phyloP scores from a whole-genome alignment of 1,140 invertebrate species.

The Drosophila sucinea region DNA sequence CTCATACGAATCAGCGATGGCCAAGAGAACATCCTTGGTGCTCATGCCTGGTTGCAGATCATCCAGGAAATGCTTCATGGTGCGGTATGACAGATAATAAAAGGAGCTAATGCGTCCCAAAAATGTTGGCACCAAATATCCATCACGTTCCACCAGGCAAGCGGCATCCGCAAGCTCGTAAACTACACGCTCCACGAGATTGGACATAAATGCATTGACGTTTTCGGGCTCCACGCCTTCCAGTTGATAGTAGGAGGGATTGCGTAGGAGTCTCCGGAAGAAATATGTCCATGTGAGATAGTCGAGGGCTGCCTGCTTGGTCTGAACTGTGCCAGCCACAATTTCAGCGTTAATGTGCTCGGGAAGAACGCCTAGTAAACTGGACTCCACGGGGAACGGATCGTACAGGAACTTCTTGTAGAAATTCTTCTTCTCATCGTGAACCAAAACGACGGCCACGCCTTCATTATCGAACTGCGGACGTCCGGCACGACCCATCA shows the following conservation, averaged over 20 bases:
- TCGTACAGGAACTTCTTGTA: slow-evolving; percentile 99
- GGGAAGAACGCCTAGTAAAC: slow-evolving; percentile 93
- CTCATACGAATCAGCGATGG: slow-evolving; percentile 94
- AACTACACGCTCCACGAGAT: slow-evolving; percentile 91
- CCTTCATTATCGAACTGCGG: slow-evolving; percentile 97
- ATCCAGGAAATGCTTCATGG: slow-evolving; percentile 92
- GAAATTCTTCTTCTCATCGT: slow-evolving; percentile 99
- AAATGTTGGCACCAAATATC: slow-evolving; percentile 90
- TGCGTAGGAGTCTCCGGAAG: slow-evolving; percentile 95
- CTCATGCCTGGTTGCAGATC: slow-evolving; percentile 87
- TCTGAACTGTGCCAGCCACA: slow-evolving; percentile 95
- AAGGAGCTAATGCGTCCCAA: slow-evolving; percentile 97
- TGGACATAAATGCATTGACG: slow-evolving; percentile 90
- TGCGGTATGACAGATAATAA: slow-evolving; percentile 98
- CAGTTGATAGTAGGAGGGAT: slow-evolving; percentile 96
- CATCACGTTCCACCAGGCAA: slow-evolving; percentile 90
- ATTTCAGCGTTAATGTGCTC: slow-evolving; percentile 99
- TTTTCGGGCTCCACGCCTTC: slow-evolving; percentile 89
- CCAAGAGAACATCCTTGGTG: slow-evolving; percentile 90
- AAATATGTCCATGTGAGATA: slow-evolving; percentile 99
- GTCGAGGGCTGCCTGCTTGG: slow-evolving; percentile 97
- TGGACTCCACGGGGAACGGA: slow-evolving; percentile 99
- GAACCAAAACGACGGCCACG: slow-evolving; percentile 98
- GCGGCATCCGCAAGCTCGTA: slow-evolving; percentile 89
- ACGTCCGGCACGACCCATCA: slow-evolving; percentile 99